Percentiles rank a stretch among this genome's conserved stretches.
Conservation (phyloP, 2,888 invertebrate genomes). For the Theretra japonica region DNA sequence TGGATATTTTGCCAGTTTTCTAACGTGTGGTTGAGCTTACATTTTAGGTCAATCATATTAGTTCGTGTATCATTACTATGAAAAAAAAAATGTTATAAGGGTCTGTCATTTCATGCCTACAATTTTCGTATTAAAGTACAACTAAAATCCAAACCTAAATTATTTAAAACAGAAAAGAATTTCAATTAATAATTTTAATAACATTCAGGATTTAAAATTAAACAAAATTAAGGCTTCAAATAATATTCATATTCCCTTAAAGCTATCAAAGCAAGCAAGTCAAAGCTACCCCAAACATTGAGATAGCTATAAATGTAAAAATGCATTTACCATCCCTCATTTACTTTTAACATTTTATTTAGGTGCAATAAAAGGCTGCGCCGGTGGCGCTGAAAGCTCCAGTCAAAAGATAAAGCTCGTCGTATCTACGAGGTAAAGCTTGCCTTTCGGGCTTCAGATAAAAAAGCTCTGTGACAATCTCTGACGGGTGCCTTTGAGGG, state of each 20-base stretch:
- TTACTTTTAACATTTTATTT: slow-evolving; percentile 22
- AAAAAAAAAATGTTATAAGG: too few relatives aligned
- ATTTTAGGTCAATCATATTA: too few relatives aligned
- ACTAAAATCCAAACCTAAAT: not conserved
- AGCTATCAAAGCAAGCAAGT: not conserved
- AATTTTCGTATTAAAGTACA: too few relatives aligned
- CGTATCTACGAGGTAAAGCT: slow-evolving; percentile 26
- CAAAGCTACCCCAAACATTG: not conserved
- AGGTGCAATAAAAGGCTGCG: slow-evolving; percentile 23
- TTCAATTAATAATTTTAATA: not conserved
- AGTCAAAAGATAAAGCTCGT: slow-evolving; percentile 25
- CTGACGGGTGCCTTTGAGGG: slow-evolving; percentile 20
- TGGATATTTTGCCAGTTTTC: too few relatives aligned
- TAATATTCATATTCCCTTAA: not conserved
- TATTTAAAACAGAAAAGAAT: not conserved
- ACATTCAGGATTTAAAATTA: not conserved
- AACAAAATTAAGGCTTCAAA: not conserved
- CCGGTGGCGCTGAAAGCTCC: slow-evolving; percentile 8
- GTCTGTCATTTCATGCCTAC: too few relatives aligned
- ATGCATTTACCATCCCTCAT: slow-evolving; percentile 15
- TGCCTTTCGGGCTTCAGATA: slow-evolving; percentile 22
- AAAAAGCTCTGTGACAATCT: slow-evolving; percentile 25
- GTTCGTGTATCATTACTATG: too few relatives aligned
- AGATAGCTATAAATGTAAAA: slow-evolving; percentile 15
- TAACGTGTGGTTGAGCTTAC: too few relatives aligned